Conservation (phyloP, 2,888 invertebrate species). For the Antitype chi region DNA sequence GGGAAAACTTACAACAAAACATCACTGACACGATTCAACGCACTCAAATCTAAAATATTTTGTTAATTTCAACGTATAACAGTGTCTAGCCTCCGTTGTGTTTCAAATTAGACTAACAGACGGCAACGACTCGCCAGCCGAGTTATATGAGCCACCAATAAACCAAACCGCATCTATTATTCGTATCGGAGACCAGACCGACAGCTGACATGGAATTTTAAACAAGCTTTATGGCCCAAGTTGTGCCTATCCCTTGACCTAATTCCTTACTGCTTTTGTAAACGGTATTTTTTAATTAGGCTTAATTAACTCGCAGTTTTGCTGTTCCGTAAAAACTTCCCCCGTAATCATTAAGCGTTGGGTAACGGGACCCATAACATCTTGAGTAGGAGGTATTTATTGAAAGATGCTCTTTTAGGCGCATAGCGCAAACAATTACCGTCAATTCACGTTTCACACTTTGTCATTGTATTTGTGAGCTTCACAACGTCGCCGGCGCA, state of each 20-base stretch:
- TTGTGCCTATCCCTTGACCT: slow-evolving; percentile 83
- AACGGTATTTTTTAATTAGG: slow-evolving; percentile 78
- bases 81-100: slow-evolving; percentile 86
- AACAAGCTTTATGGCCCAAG: slow-evolving; percentile 85
- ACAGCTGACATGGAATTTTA: slow-evolving; percentile 87
- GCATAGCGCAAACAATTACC: slow-evolving; percentile 62
- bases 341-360: not conserved
- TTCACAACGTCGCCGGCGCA: slow-evolving; percentile 79
- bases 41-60: slow-evolving; percentile 60
- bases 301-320: slow-evolving; percentile 68
- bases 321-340: not conserved
- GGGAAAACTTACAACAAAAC: slow-evolving; percentile 25
- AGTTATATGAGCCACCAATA: slow-evolving; percentile 89
- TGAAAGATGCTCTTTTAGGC: slow-evolving; percentile 51
- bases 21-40: slow-evolving; percentile 54
- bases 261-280: slow-evolving; percentile 75
- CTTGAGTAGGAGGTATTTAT: slow-evolving; percentile 59
- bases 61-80: slow-evolving; percentile 64
- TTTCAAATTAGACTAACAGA: slow-evolving; percentile 89
- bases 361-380: slow-evolving; percentile 25
- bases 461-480: slow-evolving; percentile 83
- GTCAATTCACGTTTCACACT: slow-evolving; percentile 78
- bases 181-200: slow-evolving; percentile 73
- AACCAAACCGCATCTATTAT: slow-evolving; percentile 90
- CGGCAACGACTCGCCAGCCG: slow-evolving; percentile 75